phyloP scores from a whole-genome alignment of 2,888 invertebrate genomes.

The Sphinx pinastri region DNA sequence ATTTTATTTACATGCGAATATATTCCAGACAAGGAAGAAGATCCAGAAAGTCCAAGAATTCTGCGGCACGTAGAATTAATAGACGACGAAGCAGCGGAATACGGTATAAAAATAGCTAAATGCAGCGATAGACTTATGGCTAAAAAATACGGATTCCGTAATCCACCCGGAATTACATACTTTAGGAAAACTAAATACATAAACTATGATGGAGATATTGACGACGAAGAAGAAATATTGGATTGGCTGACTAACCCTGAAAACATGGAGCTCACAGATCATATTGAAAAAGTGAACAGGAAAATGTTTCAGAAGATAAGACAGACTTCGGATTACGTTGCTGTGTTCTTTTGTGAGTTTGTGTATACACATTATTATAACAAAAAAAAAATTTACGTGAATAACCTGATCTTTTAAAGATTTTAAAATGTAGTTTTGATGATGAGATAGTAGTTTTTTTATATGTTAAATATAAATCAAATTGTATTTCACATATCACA shows the following conservation, averaged over 20 bases:
- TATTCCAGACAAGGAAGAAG: conserved; percentile 89
- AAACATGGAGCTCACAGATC: conserved; percentile 97
- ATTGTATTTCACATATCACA: conserved; percentile 75
- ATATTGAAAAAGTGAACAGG: conserved; percentile 94
- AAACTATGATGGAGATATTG: conserved; percentile 96
- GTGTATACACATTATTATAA: conserved; percentile 30
- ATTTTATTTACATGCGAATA: background rate
- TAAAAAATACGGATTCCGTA: conserved; percentile 95
- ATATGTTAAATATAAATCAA: conserved; percentile 21
- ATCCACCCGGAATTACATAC: conserved; percentile 95
- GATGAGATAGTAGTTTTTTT: background rate
- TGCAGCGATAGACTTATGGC: conserved; percentile 95
- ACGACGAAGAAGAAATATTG: conserved; percentile 94
- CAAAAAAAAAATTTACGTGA: no score
- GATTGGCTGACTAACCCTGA: conserved; percentile 97
- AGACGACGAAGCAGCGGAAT: conserved; percentile 95
- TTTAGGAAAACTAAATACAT: conserved; percentile 95
- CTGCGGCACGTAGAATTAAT: conserved; percentile 94
- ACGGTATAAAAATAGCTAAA: conserved; percentile 95
- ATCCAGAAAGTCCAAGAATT: conserved; percentile 90
- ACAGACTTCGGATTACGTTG: conserved; percentile 94
- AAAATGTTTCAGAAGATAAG: conserved; percentile 97
- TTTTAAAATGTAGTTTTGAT: background rate
- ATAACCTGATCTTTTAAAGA: background rate
- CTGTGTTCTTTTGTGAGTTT: conserved; percentile 96